Evolutionary conservation across 2,888 invertebrate species (phyloP).

Genomic region (Lasioglossum villosulum): DNA sequence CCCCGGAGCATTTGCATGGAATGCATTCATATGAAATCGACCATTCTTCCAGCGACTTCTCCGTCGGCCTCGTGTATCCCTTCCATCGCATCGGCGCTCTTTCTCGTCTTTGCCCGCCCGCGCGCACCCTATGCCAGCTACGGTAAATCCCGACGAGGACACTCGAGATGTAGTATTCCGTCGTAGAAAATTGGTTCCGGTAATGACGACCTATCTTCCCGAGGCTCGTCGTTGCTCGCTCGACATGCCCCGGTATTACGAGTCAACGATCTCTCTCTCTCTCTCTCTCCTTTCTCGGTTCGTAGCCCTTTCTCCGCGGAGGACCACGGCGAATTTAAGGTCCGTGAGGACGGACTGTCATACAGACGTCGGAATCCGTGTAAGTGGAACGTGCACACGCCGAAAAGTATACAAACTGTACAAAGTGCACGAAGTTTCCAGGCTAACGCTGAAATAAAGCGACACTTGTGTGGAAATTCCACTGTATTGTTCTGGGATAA

Average conservation of each 20-base stretch:
- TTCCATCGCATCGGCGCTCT: slow-evolving; percentile 6
- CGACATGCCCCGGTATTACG: slow-evolving; percentile 39
- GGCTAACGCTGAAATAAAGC: background rate
- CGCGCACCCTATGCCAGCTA: slow-evolving; percentile 4
- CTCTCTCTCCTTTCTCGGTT: background rate
- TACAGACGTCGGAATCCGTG: background rate
- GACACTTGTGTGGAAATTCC: background rate
- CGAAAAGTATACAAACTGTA: background rate
- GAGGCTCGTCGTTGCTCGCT: slow-evolving; percentile 31
- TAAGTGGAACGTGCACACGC: background rate
- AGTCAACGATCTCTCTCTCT: slow-evolving; percentile 6
- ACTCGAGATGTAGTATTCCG: slow-evolving; percentile 55
- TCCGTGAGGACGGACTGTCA: background rate
- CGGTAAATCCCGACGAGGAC: slow-evolving; percentile 54
- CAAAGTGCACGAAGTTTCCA: background rate
- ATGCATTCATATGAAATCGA: slow-evolving; percentile 76
- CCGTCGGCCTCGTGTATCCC: slow-evolving; percentile 40
- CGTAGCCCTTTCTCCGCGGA: slow-evolving; percentile 11
- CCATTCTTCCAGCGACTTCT: slow-evolving; percentile 72
- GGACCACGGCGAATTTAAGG: slow-evolving; percentile 17
- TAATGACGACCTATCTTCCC: slow-evolving; percentile 57
- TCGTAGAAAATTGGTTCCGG: slow-evolving; percentile 63
- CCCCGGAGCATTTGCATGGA: slow-evolving; percentile 69
- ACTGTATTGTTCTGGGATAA: background rate
- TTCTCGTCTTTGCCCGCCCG: slow-evolving; percentile 24